Conservation (phyloP, 2,113 vertebrate genomes). For the Lutjanus erythropterus region DNA sequence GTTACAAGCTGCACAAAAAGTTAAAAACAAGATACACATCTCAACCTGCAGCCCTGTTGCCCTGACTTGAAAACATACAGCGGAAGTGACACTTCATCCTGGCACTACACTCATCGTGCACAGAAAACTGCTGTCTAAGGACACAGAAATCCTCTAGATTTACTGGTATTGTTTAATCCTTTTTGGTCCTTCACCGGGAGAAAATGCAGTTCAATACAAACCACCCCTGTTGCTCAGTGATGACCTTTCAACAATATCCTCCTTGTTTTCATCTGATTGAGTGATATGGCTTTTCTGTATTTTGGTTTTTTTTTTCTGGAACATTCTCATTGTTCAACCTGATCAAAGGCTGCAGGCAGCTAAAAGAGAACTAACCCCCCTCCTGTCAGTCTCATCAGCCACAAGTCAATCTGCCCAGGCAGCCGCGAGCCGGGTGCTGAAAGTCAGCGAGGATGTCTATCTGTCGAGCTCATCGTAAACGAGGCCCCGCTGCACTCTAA, state of each 20-base stretch:
- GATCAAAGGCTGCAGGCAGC: slow-evolving; percentile 24
- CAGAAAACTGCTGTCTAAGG: slow-evolving; percentile 14
- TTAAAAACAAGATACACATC: not conserved
- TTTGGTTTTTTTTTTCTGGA: slow-evolving; percentile 10
- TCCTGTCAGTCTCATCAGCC: slow-evolving; percentile 3
- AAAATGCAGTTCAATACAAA: not conserved
- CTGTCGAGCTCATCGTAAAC: slow-evolving; percentile 1
- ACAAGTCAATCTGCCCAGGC: not conserved
- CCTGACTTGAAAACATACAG: slow-evolving; percentile 14
- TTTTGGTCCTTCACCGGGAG: not conserved
- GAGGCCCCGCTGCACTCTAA: slow-evolving; percentile 40
- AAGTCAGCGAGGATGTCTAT: slow-evolving; percentile 20
- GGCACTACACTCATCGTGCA: not conserved
- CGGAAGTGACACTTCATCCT: slow-evolving; percentile 44
- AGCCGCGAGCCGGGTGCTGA: not conserved
- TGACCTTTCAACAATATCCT: slow-evolving; percentile 11
- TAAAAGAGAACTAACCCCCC: not conserved
- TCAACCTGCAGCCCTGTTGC: not conserved
- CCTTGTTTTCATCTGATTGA: slow-evolving; percentile 32
- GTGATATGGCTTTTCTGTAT: not conserved
- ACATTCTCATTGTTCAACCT: slow-evolving; percentile 37
- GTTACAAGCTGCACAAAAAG: not conserved
- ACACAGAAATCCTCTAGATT: not conserved
- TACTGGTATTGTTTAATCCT: not conserved
- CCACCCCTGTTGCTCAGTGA: not conserved